Evolutionary conservation across 2,888 invertebrate species (phyloP).

Genomic region (Agonopterix heracliana): DNA sequence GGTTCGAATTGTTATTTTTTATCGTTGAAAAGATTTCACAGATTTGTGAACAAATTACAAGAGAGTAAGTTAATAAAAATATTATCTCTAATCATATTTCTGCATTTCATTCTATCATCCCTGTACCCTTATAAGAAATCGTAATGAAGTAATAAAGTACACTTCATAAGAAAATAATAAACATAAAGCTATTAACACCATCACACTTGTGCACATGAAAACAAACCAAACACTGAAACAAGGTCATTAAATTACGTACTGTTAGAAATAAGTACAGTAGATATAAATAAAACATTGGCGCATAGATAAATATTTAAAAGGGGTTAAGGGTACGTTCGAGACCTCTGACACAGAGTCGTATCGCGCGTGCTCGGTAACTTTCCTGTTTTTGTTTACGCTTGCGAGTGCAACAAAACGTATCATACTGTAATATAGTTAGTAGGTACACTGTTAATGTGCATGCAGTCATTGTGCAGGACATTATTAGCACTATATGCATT

Average conservation of each 20-base stretch:
- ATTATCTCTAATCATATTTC: constrained; percentile 55
- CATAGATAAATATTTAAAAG: constrained; percentile 45
- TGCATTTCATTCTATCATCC: constrained; percentile 51
- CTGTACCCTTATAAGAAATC: neutral
- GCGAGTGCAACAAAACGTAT: neutral
- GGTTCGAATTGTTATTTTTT: constrained; percentile 71
- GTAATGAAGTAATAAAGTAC: neutral
- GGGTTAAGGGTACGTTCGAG: constrained; percentile 51
- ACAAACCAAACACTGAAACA: no score
- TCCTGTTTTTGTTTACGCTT: constrained; percentile 44
- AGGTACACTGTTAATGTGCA: no score
- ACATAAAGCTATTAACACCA: neutral
- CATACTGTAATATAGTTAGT: neutral
- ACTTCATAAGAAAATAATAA: neutral
- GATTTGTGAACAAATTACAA: constrained; percentile 52
- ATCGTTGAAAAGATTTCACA: constrained; percentile 69
- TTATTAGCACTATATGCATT: no score
- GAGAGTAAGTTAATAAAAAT: constrained; percentile 65
- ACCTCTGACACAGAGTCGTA: constrained; percentile 39
- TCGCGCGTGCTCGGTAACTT: constrained; percentile 57
- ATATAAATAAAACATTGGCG: constrained; percentile 28
- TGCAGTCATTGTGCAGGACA: no score
- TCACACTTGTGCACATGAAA: neutral
- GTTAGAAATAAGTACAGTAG: no score
- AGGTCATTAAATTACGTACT: no score